phyloP scores from a whole-genome alignment of 2,797 vertebrate species.

The Pangasius djambal region DNA sequence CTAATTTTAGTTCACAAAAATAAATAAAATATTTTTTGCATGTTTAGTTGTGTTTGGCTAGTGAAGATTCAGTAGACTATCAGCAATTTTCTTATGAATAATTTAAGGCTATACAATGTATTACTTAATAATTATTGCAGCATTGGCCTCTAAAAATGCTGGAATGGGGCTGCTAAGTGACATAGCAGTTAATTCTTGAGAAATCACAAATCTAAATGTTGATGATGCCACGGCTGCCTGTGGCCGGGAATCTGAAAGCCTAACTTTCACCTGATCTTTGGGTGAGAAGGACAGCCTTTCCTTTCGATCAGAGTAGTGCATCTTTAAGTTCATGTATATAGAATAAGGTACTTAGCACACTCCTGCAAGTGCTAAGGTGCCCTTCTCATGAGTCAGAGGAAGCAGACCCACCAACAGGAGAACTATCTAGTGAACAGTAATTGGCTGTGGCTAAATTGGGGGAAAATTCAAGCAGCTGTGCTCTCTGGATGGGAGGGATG shows the following conservation, averaged over 20 bases:
- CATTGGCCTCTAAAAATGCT: background rate
- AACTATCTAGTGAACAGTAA: background rate
- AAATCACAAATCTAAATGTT: background rate
- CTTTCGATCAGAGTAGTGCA: background rate
- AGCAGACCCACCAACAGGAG: background rate
- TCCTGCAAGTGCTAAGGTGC: background rate
- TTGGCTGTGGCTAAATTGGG: background rate
- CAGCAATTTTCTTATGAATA: background rate
- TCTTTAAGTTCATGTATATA: constrained; percentile 3
- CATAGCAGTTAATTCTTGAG: background rate
- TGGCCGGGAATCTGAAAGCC: background rate
- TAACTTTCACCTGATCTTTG: background rate
- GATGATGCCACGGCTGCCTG: background rate
- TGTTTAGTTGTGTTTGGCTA: background rate
- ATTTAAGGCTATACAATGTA: background rate
- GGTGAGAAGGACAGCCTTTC: background rate
- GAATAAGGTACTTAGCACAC: background rate
- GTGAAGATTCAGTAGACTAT: background rate
- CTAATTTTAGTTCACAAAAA: background rate
- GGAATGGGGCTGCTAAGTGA: background rate
- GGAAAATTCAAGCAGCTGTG: background rate
- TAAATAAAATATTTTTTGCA: background rate
- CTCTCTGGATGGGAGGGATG: background rate
- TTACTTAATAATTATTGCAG: background rate
- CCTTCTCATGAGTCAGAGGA: background rate